These are phyloP conservation scores for Invenusta paracnida DNA, from an alignment of 2,888 invertebrate genomes.

Conservation along the genomic window DNA sequence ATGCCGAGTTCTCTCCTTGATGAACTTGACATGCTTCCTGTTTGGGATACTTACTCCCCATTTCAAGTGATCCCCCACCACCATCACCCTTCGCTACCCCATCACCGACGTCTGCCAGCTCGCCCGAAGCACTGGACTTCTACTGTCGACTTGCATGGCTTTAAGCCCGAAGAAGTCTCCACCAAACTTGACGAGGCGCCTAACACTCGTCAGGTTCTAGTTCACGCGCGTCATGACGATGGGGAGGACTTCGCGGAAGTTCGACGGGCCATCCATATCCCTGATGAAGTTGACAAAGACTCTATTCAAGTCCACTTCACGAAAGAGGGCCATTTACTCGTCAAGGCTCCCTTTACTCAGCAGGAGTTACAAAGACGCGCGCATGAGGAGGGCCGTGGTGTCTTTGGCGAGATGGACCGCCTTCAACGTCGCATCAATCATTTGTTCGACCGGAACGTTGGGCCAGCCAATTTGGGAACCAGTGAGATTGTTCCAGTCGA, in stretches of 20 bases:
- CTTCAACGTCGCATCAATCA: not conserved
- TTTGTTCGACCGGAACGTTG: not conserved
- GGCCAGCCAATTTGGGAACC: not conserved
- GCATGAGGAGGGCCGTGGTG: not conserved
- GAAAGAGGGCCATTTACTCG: not conserved
- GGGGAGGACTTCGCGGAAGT: slow-evolving; percentile 27
- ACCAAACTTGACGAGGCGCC: not conserved
- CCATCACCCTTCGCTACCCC: too few relatives aligned
- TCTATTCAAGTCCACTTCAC: not conserved
- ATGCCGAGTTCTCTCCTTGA: not conserved
- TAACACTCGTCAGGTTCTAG: not conserved
- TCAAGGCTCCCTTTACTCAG: not conserved
- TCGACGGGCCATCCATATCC: not conserved
- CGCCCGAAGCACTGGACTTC: slow-evolving; percentile 1
- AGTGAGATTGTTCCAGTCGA: not conserved
- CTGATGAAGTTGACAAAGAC: slow-evolving; percentile 11
- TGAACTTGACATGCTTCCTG: not conserved
- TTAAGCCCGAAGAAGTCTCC: slow-evolving; percentile 14
- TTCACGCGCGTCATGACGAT: not conserved
- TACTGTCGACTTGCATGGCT: not conserved
- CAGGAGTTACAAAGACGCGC: not conserved
- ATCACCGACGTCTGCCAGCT: not conserved
- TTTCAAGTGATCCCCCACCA: too few relatives aligned
- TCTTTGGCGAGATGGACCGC: not conserved
- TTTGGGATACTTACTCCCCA: not conserved